Evolutionary conservation across 2,113 vertebrate species (phyloP).

Genomic region (Oryzias celebensis): DNA sequence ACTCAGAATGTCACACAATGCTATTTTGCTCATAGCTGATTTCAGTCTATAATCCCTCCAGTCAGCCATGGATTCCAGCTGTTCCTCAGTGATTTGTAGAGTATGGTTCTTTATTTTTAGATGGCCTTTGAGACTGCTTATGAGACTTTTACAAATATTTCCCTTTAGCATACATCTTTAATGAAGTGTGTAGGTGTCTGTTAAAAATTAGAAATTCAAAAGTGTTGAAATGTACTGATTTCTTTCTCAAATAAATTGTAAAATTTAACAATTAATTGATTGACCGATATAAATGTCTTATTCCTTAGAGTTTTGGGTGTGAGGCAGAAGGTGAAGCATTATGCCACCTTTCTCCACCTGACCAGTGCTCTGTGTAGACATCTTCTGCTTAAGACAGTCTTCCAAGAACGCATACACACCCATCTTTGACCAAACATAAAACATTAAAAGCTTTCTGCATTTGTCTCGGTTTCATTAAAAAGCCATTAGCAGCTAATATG

Average conservation of each 20-base stretch:
- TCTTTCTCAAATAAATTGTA: background rate
- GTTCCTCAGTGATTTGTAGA: conserved; percentile 31
- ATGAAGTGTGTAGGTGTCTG: background rate
- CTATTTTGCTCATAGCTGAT: conserved; percentile 65
- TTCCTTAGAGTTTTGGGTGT: no score
- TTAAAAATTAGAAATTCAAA: background rate
- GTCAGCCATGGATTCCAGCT: conserved; percentile 67
- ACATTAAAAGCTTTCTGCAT: conserved; percentile 64
- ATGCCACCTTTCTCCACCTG: no score
- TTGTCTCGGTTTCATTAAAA: conserved; percentile 76
- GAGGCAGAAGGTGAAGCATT: no score
- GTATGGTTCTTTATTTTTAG: conserved; percentile 15
- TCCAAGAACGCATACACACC: background rate
- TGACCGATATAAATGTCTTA: no score
- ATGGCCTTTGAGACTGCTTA: background rate
- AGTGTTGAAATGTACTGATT: background rate
- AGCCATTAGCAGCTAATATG: conserved; percentile 66
- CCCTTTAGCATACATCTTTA: background rate
- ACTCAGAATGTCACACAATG: conserved; percentile 65
- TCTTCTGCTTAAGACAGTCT: conserved; percentile 30
- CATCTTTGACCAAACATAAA: conserved; percentile 24
- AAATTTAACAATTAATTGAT: background rate
- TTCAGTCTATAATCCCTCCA: conserved; percentile 62
- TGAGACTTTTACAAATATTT: conserved; percentile 9
- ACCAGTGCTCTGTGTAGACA: background rate